Conservation (phyloP, 2,797 vertebrate species). For the Carapus acus region DNA sequence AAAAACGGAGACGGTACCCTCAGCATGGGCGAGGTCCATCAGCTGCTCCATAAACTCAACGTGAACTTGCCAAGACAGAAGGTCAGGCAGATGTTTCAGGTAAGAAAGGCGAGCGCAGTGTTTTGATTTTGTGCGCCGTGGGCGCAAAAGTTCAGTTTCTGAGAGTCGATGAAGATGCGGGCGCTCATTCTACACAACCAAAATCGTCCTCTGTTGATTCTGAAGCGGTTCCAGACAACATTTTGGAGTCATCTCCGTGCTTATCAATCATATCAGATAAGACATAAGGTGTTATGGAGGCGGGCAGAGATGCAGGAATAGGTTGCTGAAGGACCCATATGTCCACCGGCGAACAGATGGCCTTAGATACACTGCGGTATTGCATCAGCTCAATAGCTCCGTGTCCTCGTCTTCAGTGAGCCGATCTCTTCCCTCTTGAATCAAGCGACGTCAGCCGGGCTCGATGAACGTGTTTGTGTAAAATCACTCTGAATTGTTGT, state of each 20-base stretch:
- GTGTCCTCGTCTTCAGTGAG: conserved; percentile 16
- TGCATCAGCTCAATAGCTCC: conserved; percentile 41
- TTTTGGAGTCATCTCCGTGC: too few species aligned
- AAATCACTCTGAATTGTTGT: conserved; percentile 15
- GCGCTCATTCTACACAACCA: too few species aligned
- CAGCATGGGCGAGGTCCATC: conserved; percentile 90
- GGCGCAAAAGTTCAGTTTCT: too few species aligned
- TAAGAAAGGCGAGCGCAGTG: conserved; percentile 54
- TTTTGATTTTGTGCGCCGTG: too few species aligned
- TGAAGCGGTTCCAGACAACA: not conserved
- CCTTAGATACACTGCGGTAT: conserved; percentile 36
- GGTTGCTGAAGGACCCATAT: conserved; percentile 52
- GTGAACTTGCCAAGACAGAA: conserved; percentile 91
- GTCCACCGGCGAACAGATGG: conserved; percentile 58
- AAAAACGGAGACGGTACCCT: conserved; percentile 93
- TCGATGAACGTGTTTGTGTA: conserved; percentile 22
- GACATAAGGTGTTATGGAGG: not conserved
- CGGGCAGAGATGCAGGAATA: conserved; percentile 17
- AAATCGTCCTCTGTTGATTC: not conserved
- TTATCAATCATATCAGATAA: not conserved
- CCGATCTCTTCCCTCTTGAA: conserved; percentile 12
- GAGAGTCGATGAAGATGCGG: too few species aligned
- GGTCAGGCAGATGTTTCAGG: conserved; percentile 95
- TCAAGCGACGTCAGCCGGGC: conserved; percentile 13
- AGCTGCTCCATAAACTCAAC: conserved; percentile 95